Percentiles rank a stretch among this genome's conserved stretches.
phyloP scores from a whole-genome alignment of 2,888 invertebrate species.

The Lithophane semibrunnea region DNA sequence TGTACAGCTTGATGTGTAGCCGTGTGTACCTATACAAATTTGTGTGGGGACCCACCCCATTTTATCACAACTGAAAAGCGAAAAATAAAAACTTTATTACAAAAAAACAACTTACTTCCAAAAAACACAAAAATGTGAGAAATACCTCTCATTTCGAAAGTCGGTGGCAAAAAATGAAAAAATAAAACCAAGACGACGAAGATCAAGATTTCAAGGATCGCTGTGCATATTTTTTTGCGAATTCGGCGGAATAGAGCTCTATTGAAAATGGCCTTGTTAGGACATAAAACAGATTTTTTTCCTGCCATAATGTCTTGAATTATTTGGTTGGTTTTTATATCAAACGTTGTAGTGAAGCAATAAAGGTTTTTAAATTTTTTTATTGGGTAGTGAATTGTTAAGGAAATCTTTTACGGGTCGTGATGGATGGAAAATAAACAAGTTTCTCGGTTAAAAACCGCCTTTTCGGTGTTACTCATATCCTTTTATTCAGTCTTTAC shows the following conservation, averaged over 20 bases:
- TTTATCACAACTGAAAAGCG: too few species aligned
- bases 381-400: constrained; percentile 1
- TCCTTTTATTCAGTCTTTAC: neutral
- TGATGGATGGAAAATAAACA: constrained; percentile 14
- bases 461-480: neutral
- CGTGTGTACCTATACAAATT: too few species aligned
- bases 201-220: neutral
- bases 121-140: too few species aligned
- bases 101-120: too few species aligned
- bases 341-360: constrained; percentile 4
- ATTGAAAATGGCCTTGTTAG: constrained; percentile 53
- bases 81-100: too few species aligned
- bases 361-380: constrained; percentile 21
- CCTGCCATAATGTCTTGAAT: constrained; percentile 33
- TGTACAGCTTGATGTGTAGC: too few species aligned
- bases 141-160: too few species aligned
- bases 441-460: neutral
- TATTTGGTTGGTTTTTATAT: constrained; percentile 12
- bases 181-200: neutral
- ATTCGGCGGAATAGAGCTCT: constrained; percentile 24
- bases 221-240: constrained; percentile 41
- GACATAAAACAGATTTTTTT: constrained; percentile 45
- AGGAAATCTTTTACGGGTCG: neutral
- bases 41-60: too few species aligned
- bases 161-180: too few species aligned